Percentiles rank a stretch among this genome's conserved stretches.
Conservation (phyloP, 2,888 invertebrate genomes). For the Cremastobaeus sp. region DNA sequence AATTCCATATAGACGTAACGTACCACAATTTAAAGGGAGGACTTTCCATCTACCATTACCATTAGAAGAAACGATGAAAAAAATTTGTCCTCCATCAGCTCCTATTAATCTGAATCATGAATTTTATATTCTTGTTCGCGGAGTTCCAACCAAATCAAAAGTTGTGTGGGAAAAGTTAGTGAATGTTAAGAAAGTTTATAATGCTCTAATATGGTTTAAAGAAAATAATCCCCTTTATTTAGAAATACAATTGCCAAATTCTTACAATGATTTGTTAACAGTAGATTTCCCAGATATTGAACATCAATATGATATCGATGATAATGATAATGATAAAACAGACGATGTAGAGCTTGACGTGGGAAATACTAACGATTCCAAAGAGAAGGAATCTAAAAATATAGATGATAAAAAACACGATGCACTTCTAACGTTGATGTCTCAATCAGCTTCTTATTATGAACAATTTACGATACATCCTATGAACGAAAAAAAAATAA, state of each 20-base stretch:
- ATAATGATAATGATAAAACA: slow-evolving; percentile 7
- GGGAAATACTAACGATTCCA: no score
- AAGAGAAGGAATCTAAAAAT: slow-evolving; percentile 6
- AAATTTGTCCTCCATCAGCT: slow-evolving; percentile 63
- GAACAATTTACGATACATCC: slow-evolving; percentile 42
- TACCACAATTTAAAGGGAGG: slow-evolving; percentile 63
- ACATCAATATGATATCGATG: slow-evolving; percentile 32
- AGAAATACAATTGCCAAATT: no score
- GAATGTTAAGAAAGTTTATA: no score
- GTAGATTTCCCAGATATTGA: no score
- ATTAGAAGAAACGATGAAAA: no score
- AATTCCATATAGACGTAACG: slow-evolving; percentile 61
- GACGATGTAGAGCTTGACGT: no score
- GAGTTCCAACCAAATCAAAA: slow-evolving; percentile 66
- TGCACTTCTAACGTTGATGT: slow-evolving; percentile 26
- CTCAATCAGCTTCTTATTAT: slow-evolving; percentile 14
- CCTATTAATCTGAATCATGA: slow-evolving; percentile 68
- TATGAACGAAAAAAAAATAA: slow-evolving; percentile 25
- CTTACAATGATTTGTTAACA: no score
- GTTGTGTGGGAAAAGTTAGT: slow-evolving; percentile 69
- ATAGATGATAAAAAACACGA: slow-evolving; percentile 11
- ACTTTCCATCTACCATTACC: slow-evolving; percentile 72
- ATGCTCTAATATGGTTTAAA: no score
- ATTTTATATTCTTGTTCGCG: slow-evolving; percentile 68
- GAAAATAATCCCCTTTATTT: no score